Conservation (phyloP, 2,888 invertebrate species). For the Petrolisthes manimaculis region DNA sequence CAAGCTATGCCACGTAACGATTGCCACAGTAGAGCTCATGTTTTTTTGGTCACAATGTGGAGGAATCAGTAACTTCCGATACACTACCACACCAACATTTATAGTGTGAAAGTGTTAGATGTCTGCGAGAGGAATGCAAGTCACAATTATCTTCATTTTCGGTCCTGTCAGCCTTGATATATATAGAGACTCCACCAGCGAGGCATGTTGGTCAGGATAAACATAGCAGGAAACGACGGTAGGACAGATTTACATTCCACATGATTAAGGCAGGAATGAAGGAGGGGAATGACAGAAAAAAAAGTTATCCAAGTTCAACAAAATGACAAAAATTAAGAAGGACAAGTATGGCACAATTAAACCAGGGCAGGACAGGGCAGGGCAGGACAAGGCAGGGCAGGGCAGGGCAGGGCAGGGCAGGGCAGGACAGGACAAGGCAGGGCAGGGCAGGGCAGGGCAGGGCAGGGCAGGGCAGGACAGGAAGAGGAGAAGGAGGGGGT, state of each 20-base stretch:
- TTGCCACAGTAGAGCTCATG: no score
- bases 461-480: background rate
- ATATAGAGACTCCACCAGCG: no score
- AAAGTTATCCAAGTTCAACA: background rate
- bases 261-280: background rate
- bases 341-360: background rate
- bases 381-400: background rate
- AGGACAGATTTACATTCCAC: background rate
- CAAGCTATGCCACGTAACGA: no score
- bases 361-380: background rate
- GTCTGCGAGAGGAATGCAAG: no score
- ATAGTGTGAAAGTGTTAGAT: no score
- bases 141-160: no score
- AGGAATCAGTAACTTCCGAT: no score
- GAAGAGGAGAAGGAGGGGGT: background rate
- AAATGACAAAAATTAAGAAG: background rate
- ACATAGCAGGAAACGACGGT: background rate
- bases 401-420: background rate
- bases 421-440: background rate
- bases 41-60: no score
- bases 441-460: background rate
- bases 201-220: no score
- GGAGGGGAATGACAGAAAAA: background rate
- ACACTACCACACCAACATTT: no score
- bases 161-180: no score